Percentiles rank a stretch among this genome's conserved stretches.
phyloP scores from a whole-genome alignment of 2,888 invertebrate species.

The Diarsia brunnea region DNA sequence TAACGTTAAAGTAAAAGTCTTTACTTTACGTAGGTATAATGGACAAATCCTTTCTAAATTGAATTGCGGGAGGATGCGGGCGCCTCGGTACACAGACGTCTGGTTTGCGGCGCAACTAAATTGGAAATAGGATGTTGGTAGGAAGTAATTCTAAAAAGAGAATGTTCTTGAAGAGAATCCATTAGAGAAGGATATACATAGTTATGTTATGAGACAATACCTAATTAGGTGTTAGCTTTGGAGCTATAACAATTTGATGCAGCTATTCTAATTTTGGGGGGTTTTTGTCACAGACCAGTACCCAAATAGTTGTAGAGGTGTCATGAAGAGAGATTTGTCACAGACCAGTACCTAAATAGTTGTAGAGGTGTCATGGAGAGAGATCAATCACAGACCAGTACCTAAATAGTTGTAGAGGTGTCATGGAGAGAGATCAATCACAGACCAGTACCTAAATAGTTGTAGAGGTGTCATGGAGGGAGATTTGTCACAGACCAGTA shows the following conservation, averaged over 20 bases:
- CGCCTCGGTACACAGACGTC: constrained; percentile 15
- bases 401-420: no score
- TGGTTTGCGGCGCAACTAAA: constrained; percentile 17
- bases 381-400: no score
- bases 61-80: constrained; percentile 30
- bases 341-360: no score
- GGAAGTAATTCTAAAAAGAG: not conserved
- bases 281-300: not conserved
- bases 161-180: constrained; percentile 7
- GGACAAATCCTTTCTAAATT: constrained; percentile 59
- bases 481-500: no score
- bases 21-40: constrained; percentile 22
- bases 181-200: not conserved
- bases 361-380: no score
- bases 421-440: no score
- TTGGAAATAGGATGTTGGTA: constrained; percentile 42
- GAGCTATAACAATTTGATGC: not conserved
- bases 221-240: not conserved
- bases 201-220: not conserved
- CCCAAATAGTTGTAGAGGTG: no score
- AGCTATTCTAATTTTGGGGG: not conserved
- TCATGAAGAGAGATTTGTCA: no score
- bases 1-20: constrained; percentile 14
- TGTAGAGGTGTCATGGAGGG: no score
- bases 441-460: no score